Percentiles rank a stretch among this genome's conserved stretches.
phyloP scores from a whole-genome alignment of 1,140 invertebrate species.

The Drosophila arawakana region DNA sequence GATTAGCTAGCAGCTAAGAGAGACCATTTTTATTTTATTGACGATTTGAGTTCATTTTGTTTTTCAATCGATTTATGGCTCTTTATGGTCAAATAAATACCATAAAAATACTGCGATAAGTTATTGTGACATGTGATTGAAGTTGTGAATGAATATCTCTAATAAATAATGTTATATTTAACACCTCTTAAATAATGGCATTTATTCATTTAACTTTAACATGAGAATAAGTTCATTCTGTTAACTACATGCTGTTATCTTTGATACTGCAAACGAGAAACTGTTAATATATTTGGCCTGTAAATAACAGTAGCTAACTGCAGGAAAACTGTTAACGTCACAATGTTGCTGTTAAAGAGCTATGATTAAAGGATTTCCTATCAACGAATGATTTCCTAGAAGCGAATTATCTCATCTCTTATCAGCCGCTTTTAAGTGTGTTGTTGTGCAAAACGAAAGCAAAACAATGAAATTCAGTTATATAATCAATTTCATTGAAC shows the following conservation, averaged over 20 bases:
- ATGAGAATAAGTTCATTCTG: no score
- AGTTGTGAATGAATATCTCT: constrained; percentile 13
- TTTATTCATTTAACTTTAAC: background rate
- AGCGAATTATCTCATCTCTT: background rate
- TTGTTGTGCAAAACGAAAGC: background rate
- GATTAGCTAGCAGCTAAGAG: constrained; percentile 9
- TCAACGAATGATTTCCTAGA: background rate
- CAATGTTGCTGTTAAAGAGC: no score
- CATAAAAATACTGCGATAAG: constrained; percentile 26
- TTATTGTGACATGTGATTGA: background rate
- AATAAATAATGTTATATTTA: no score
- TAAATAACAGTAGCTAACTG: no score
- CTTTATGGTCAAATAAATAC: background rate
- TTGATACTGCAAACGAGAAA: no score
- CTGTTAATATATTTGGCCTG: no score
- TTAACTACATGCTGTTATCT: no score
- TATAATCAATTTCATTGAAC: constrained; percentile 11
- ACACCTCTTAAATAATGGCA: background rate
- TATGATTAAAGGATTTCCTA: no score
- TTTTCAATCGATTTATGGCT: background rate
- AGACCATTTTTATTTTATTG: constrained; percentile 8
- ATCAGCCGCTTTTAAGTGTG: background rate
- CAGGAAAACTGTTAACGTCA: no score
- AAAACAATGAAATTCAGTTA: constrained; percentile 13
- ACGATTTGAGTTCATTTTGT: constrained; percentile 8